These are phyloP conservation scores for Globodera rostochiensis DNA, from an alignment of 1,140 invertebrate genomes.

Conservation along the genomic window DNA sequence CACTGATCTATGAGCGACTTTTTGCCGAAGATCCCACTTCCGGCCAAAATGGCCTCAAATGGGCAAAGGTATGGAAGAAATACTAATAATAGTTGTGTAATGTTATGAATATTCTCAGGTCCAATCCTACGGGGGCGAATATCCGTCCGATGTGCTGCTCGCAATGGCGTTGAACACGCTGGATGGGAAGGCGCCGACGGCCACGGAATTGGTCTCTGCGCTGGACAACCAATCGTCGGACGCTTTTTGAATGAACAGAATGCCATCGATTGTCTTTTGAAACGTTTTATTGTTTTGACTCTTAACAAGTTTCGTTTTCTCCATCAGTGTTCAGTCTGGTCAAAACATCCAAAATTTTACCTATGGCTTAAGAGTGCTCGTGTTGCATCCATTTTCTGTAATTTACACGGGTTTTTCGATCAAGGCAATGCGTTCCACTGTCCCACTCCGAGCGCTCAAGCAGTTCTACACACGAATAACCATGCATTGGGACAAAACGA, in stretches of 20 bases:
- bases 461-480: neutral
- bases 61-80: conserved; percentile 50
- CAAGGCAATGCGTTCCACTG: neutral
- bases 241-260: too few relatives aligned
- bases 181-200: neutral
- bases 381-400: neutral
- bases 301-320: too few relatives aligned
- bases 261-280: neutral
- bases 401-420: neutral
- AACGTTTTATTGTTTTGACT: too few relatives aligned
- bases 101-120: conserved; percentile 41
- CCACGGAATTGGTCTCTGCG: neutral
- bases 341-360: too few relatives aligned
- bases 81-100: neutral
- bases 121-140: conserved; percentile 61
- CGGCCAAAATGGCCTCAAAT: conserved; percentile 60
- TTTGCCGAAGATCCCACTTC: conserved; percentile 82
- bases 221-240: neutral
- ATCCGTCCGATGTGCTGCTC: conserved; percentile 51
- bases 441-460: neutral
- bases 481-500: neutral
- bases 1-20: conserved; percentile 86
- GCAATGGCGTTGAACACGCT: conserved; percentile 24
- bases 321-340: too few relatives aligned
- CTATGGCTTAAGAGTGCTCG: neutral